Conservation (phyloP, 2,888 invertebrate genomes). For the Heliconius charithonia region DNA sequence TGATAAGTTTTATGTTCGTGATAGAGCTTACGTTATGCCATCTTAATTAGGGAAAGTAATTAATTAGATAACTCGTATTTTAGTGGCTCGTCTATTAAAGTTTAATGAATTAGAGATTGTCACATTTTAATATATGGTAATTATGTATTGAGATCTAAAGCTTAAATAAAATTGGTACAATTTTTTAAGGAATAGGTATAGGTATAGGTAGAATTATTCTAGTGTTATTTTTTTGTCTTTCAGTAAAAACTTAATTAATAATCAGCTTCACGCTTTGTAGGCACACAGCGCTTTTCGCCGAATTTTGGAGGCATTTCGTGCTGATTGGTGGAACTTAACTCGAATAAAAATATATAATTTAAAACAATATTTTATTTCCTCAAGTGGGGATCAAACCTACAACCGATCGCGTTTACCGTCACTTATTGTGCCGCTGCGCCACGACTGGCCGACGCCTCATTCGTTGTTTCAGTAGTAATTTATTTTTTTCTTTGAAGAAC, state of each 20-base stretch:
- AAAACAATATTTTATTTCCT: neutral
- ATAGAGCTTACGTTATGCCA: constrained; percentile 21
- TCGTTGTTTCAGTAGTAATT: no score
- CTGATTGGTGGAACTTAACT: neutral
- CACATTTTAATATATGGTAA: constrained; percentile 30
- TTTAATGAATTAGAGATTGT: constrained; percentile 26
- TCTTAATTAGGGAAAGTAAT: constrained; percentile 37
- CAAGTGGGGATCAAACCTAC: neutral
- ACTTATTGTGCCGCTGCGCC: neutral
- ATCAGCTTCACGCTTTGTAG: no score
- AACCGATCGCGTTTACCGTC: neutral
- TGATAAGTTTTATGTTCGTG: constrained; percentile 27
- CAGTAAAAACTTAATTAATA: no score
- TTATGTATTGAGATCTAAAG: neutral
- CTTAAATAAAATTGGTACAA: neutral
- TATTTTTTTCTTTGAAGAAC: no score
- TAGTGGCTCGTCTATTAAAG: constrained; percentile 18
- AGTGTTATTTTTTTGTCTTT: neutral
- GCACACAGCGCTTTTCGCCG: neutral
- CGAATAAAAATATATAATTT: neutral
- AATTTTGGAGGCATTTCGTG: no score
- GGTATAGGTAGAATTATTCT: neutral
- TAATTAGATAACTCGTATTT: constrained; percentile 29
- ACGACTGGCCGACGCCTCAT: no score
- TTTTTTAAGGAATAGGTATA: neutral